Percentiles rank a stretch among this genome's conserved stretches.
These are phyloP conservation scores for Paracentrotus lividus DNA, from an alignment of 53 echinoderm and acorn worm species.

Conservation along the genomic window DNA sequence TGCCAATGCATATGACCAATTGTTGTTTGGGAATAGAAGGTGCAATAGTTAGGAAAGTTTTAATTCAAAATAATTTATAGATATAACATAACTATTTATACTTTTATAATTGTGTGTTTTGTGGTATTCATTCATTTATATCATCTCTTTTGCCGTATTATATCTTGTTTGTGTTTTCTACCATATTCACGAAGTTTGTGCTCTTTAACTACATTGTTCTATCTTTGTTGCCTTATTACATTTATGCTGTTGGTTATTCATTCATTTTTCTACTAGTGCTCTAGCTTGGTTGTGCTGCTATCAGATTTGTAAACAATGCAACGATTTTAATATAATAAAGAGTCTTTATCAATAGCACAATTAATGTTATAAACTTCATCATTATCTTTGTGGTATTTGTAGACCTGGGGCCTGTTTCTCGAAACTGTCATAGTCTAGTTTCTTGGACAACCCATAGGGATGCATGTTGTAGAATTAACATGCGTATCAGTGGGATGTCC, in stretches of 20 bases:
- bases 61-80: not conserved
- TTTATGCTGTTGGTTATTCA: not conserved
- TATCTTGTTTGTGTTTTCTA: not conserved
- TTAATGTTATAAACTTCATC: too few relatives aligned
- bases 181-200: not conserved
- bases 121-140: not conserved
- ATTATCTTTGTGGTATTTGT: too few relatives aligned
- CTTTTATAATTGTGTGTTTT: not conserved
- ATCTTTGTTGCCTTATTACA: conserved; percentile 17
- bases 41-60: not conserved
- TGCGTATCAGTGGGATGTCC: too few relatives aligned
- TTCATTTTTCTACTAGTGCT: not conserved
- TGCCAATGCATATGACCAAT: not conserved
- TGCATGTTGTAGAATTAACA: too few relatives aligned
- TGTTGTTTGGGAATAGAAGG: not conserved
- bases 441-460: too few relatives aligned
- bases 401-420: too few relatives aligned
- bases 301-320: not conserved
- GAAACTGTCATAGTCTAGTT: too few relatives aligned
- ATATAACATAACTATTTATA: conserved; percentile 5
- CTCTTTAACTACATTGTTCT: not conserved
- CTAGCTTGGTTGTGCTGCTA: not conserved
- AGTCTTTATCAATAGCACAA: not conserved
- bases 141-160: too few relatives aligned
- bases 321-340: too few relatives aligned